These are phyloP conservation scores for Cotesia typhae DNA, from an alignment of 1,140 invertebrate species.

Conservation along the genomic window DNA sequence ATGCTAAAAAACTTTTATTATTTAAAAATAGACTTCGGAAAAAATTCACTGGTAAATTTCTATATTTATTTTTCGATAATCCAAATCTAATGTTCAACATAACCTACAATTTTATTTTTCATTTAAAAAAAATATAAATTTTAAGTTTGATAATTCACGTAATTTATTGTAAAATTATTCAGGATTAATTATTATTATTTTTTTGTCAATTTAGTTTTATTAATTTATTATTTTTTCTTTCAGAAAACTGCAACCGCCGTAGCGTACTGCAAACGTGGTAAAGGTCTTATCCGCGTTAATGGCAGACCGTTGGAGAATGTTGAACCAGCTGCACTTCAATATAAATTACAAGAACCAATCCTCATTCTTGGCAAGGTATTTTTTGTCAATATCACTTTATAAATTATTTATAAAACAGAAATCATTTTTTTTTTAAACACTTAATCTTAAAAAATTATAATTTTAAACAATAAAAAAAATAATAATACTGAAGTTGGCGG, in stretches of 20 bases:
- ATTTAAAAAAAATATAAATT: neutral
- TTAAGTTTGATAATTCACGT: slow-evolving; percentile 15
- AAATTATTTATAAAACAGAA: slow-evolving; percentile 30
- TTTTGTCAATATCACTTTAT: slow-evolving; percentile 11
- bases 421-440: neutral
- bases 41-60: too few species aligned
- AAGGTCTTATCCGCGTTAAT: slow-evolving; percentile 94
- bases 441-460: too few species aligned
- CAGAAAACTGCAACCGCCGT: slow-evolving; percentile 99
- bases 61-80: too few species aligned
- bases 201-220: slow-evolving; percentile 37
- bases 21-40: too few species aligned
- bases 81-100: neutral
- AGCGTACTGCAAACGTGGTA: slow-evolving; percentile 95
- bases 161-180: slow-evolving; percentile 36
- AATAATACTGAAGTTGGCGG: too few species aligned
- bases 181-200: slow-evolving; percentile 40
- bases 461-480: too few species aligned
- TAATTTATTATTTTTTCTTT: neutral
- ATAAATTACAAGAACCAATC: slow-evolving; percentile 97
- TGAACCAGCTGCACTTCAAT: slow-evolving; percentile 93
- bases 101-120: neutral
- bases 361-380: slow-evolving; percentile 92
- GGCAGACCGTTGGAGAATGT: slow-evolving; percentile 94
- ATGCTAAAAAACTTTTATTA: too few species aligned